Conservation (phyloP, 2,888 invertebrate genomes). For the Ormyrus labotus region DNA sequence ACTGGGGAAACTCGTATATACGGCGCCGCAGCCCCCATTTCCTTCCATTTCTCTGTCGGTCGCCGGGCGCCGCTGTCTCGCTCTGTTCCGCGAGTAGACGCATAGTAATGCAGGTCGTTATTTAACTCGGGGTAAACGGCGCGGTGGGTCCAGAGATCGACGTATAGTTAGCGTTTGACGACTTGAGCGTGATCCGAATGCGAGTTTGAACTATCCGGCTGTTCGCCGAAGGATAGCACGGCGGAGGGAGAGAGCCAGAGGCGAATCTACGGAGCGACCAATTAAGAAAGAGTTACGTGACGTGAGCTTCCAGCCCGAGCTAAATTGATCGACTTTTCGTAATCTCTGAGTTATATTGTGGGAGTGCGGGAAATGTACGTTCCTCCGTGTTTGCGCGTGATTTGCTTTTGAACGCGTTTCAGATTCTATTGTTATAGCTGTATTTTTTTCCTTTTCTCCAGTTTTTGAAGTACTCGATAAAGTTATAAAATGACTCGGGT, state of each 20-base stretch:
- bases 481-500: too few relatives aligned
- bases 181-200: conserved; percentile 65
- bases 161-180: conserved; percentile 64
- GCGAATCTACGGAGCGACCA: conserved; percentile 28
- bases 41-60: conserved; percentile 31
- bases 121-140: conserved; percentile 29
- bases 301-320: conserved; percentile 10
- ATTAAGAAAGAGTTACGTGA: conserved; percentile 56
- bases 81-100: background rate
- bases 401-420: conserved; percentile 36
- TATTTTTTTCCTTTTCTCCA: background rate
- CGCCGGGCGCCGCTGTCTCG: background rate
- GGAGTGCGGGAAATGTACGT: background rate
- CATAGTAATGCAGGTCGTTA: conserved; percentile 63
- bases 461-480: too few relatives aligned
- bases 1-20: conserved; percentile 14
- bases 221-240: background rate
- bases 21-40: conserved; percentile 25
- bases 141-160: conserved; percentile 47
- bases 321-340: conserved; percentile 46
- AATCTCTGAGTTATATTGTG: conserved; percentile 29
- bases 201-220: conserved; percentile 44
- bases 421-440: conserved; percentile 9
- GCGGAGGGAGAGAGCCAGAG: background rate
- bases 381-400: background rate